Evolutionary conservation across 2,888 invertebrate genomes (phyloP).

Genomic region (Gymnosoma rotundatum): DNA sequence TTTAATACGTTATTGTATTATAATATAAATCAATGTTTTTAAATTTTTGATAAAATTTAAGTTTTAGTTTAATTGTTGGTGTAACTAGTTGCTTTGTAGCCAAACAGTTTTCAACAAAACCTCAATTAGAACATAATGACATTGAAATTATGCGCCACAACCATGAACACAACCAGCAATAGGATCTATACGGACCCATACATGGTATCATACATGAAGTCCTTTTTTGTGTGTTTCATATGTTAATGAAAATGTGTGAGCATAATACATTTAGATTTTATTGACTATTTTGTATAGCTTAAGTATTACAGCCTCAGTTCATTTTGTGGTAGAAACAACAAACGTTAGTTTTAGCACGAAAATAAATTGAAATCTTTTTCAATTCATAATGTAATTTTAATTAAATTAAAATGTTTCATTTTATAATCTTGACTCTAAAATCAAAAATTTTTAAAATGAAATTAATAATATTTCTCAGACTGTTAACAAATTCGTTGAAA

Average conservation of each 20-base stretch:
- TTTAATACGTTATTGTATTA: slow-evolving; percentile 28
- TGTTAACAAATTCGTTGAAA: slow-evolving; percentile 54
- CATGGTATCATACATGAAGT: background rate
- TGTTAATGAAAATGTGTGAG: background rate
- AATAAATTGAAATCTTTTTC: background rate
- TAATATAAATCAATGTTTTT: slow-evolving; percentile 48
- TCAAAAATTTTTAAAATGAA: slow-evolving; percentile 20
- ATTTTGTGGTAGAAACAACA: slow-evolving; percentile 23
- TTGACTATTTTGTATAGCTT: slow-evolving; percentile 29
- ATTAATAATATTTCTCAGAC: slow-evolving; percentile 29
- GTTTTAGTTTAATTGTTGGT: slow-evolving; percentile 35
- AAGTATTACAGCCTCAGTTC: slow-evolving; percentile 28
- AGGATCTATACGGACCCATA: background rate
- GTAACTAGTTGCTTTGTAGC: slow-evolving; percentile 7
- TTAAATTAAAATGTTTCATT: background rate
- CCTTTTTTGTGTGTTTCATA: background rate
- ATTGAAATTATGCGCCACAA: slow-evolving; percentile 57
- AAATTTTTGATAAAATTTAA: slow-evolving; percentile 41
- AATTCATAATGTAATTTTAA: background rate
- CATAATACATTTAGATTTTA: slow-evolving; percentile 27
- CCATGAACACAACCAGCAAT: slow-evolving; percentile 20
- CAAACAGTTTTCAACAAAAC: slow-evolving; percentile 48
- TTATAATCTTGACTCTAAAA: background rate
- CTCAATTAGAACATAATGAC: slow-evolving; percentile 65
- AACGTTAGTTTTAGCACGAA: background rate